phyloP scores from a whole-genome alignment of 1,140 invertebrate genomes.

The Euschistus heros region DNA sequence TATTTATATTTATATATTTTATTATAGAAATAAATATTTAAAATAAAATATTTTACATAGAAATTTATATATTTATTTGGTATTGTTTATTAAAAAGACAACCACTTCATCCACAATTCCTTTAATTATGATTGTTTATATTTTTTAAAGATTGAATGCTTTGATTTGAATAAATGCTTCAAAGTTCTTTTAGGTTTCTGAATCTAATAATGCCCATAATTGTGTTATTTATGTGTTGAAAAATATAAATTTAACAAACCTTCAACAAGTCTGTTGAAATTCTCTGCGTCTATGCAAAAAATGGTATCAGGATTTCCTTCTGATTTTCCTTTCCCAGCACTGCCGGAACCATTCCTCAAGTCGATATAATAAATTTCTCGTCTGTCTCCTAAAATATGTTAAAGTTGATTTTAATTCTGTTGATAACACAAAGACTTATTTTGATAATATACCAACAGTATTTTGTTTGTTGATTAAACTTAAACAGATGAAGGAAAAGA shows the following conservation, averaged over 20 bases:
- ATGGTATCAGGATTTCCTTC: conserved; percentile 62
- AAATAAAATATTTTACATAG: no score
- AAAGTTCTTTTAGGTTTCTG: no score
- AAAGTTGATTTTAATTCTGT: background rate
- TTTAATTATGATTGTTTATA: no score
- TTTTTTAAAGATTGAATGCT: no score
- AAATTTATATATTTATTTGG: no score
- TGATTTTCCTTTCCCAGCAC: conserved; percentile 65
- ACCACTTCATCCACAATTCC: no score
- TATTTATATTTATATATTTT: no score
- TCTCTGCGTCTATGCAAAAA: conserved; percentile 67
- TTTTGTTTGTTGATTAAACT: background rate
- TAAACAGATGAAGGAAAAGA: background rate
- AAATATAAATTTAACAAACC: conserved; percentile 39
- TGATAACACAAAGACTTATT: background rate
- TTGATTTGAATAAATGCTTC: no score
- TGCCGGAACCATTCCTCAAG: conserved; percentile 73
- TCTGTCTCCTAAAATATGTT: conserved; percentile 36
- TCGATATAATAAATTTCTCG: conserved; percentile 78
- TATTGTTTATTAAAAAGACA: no score
- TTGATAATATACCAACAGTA: background rate
- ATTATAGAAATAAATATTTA: no score
- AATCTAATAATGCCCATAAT: no score
- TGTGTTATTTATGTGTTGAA: no score
- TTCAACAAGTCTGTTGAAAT: conserved; percentile 68